Evolutionary conservation across 92 coral and sea anemone genomes (phyloP), one percentile per base, ranked within the genome.

Genomic region (Bergia puertoricense): DNA sequence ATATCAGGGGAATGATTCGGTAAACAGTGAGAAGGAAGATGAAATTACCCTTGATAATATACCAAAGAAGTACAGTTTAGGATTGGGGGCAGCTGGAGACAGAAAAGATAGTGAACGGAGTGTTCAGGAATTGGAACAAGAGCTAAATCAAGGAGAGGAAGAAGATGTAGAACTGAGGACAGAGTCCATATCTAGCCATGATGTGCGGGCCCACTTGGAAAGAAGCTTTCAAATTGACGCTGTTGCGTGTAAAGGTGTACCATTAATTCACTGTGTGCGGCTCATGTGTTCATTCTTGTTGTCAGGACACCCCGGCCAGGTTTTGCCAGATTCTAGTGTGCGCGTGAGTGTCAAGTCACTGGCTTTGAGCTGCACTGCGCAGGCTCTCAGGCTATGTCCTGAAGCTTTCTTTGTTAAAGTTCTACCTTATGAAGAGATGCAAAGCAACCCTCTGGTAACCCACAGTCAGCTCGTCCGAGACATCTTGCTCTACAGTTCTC

Each of bases 331-430:
- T 76, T 91, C 96, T 40, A 90, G 91, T 88, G 98, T 95, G n/a
- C 98, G 99, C 57, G 99, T 95, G 72, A 96, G 98, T 76, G 99
- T 96, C 81, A 96, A 96, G 90, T 95, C 95, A 4, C 89, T 96
- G 16, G 97, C 99, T 7, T 88, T 96, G n/a, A 90, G 91, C 9
- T 96, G 98, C 85, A 91, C 93, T 73, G 98, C 96, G 0, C 96
- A 93, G 79, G 95, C 96, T 3, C 91, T 96, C 37, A 88, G 92
- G 76, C 90, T 95, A 11, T 82, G 94, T 73, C 99, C 99, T 67
- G 96, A 97, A 85, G 96, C 96, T 0, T 97, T 97, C 67, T 86
- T 97, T 41, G 97, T 90, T 23, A 86, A 93, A 72, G 93, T 95
- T 15, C 39, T 95, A 80, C 99, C 99, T 42, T 91, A 92, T 36